Conservation (phyloP, 2,113 vertebrate genomes). For the Podocnemis expansa region DNA sequence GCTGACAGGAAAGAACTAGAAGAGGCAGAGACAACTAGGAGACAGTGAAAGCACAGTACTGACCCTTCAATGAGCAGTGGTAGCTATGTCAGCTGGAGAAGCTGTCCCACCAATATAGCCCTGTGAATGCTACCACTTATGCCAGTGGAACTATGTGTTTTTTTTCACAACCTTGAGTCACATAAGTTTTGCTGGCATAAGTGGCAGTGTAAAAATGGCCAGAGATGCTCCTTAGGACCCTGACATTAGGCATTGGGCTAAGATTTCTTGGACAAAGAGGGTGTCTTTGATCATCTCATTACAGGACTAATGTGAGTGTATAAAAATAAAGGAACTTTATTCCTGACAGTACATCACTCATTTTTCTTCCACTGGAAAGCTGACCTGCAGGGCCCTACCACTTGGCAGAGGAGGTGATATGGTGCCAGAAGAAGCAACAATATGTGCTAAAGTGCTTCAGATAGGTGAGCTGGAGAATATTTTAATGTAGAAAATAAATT, state of each 20-base stretch:
- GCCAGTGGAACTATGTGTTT: neutral
- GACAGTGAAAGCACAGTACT: no score
- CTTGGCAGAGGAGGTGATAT: neutral
- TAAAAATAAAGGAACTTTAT: neutral
- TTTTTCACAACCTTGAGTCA: neutral
- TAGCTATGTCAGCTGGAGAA: neutral
- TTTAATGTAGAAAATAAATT: constrained; percentile 29
- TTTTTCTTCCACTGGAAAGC: neutral
- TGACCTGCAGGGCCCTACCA: neutral
- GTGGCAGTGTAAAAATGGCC: neutral
- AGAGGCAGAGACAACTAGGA: no score
- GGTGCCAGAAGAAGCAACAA: neutral
- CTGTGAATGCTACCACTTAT: neutral
- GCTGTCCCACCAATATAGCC: neutral
- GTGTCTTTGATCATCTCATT: no score
- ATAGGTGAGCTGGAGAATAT: neutral
- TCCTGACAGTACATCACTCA: neutral
- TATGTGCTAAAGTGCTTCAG: neutral
- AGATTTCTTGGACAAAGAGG: no score
- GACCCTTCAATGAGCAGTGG: neutral
- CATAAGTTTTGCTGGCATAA: neutral
- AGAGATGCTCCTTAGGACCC: no score
- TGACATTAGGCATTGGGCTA: no score
- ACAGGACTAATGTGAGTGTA: no score
- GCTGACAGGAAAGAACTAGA: neutral